These are phyloP conservation scores for Limnothrissa miodon DNA, from an alignment of 2,113 vertebrate species.

Conservation along the genomic window DNA sequence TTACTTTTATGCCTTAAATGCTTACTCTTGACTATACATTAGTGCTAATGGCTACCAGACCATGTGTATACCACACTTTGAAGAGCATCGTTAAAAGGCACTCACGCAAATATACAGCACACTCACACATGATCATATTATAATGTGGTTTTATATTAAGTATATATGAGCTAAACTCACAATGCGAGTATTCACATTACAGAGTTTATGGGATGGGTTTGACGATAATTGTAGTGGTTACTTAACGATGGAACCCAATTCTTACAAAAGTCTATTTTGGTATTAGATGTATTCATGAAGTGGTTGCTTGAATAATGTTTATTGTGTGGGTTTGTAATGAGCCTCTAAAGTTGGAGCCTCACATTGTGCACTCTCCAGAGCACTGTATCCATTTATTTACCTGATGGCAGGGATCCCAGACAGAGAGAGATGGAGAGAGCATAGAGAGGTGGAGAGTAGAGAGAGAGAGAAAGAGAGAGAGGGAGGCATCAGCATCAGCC, in stretches of 20 bases:
- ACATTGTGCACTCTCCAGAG: neutral
- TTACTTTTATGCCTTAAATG: no score
- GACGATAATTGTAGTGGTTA: neutral
- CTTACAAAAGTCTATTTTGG: neutral
- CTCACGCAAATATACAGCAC: no score
- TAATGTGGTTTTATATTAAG: neutral
- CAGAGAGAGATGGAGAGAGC: neutral
- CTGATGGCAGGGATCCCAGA: neutral
- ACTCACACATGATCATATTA: no score
- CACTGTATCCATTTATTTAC: conserved; percentile 11
- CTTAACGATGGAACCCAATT: neutral
- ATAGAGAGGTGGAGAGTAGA: neutral
- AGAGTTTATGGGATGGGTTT: neutral
- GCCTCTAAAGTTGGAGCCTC: conserved; percentile 31
- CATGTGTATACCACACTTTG: neutral
- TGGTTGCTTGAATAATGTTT: neutral
- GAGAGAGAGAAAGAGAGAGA: neutral
- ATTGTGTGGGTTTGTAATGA: conserved; percentile 35
- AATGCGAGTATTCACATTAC: neutral
- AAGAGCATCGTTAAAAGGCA: neutral
- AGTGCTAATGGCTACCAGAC: no score
- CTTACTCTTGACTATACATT: no score
- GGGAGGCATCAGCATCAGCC: neutral
- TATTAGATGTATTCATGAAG: neutral
- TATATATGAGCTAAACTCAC: neutral